Percentiles rank a stretch among this genome's conserved stretches.
Conservation (phyloP, 2,113 vertebrate genomes). For the Mixornis gularis region DNA sequence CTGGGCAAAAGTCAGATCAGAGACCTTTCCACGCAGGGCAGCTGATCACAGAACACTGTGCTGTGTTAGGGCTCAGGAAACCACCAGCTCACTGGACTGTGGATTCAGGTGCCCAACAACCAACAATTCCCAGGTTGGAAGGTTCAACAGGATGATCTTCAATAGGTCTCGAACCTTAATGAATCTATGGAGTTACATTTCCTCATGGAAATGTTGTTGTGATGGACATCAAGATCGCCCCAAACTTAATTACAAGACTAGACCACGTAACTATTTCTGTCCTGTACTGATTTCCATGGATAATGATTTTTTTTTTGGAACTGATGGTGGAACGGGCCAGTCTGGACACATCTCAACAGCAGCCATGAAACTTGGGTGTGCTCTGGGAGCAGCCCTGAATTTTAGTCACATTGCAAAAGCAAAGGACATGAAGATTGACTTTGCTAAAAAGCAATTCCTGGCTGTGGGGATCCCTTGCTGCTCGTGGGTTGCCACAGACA, state of each 20-base stretch:
- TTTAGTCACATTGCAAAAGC: neutral
- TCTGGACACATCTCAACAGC: neutral
- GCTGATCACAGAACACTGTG: rapidly evolving
- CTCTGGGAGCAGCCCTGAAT: neutral
- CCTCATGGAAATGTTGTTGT: neutral
- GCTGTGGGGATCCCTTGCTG: neutral
- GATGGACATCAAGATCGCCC: neutral
- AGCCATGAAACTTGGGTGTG: neutral
- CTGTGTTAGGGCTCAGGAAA: neutral
- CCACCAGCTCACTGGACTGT: neutral
- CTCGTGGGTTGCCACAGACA: neutral
- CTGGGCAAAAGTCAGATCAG: neutral
- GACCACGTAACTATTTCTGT: neutral
- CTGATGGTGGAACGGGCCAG: neutral
- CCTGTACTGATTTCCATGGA: neutral
- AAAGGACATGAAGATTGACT: neutral
- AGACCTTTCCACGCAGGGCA: neutral
- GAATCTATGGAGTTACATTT: neutral
- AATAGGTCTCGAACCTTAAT: too few species aligned
- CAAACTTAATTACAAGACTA: neutral
- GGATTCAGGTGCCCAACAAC: neutral
- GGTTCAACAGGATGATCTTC: neutral
- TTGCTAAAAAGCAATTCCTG: neutral
- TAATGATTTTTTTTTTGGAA: neutral
- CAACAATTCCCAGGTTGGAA: neutral